Percentiles rank a stretch among this genome's conserved stretches.
These are phyloP conservation scores for Gallinago paraguaiae DNA, from an alignment of 2,113 vertebrate genomes.

Conservation along the genomic window DNA sequence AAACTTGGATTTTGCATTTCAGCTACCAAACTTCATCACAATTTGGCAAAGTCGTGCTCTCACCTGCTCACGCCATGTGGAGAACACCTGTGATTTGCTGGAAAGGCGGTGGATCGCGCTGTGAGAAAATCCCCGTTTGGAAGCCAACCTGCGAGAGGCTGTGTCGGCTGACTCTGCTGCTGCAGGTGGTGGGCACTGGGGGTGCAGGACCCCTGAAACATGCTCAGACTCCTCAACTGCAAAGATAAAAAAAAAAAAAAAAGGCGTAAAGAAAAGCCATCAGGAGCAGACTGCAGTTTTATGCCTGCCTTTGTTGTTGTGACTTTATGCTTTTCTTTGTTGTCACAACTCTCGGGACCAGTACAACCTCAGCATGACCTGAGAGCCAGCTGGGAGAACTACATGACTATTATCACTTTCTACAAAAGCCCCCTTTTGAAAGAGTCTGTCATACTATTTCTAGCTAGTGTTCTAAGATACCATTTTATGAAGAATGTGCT, in stretches of 20 bases:
- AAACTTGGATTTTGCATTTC: not conserved
- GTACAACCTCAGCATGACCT: not conserved
- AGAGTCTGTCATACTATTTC: not conserved
- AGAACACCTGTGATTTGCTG: slow-evolving; percentile 36
- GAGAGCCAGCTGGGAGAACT: not conserved
- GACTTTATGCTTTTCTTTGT: not conserved
- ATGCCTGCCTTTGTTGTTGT: not conserved
- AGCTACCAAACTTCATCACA: slow-evolving; percentile 32
- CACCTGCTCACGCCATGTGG: slow-evolving; percentile 37
- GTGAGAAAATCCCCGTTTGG: not conserved
- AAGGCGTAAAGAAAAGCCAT: not conserved
- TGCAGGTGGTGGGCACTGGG: not conserved
- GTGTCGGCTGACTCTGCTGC: not conserved
- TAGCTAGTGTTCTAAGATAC: not conserved
- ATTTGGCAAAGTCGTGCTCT: not conserved
- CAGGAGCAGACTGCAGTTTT: not conserved
- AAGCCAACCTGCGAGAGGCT: not conserved
- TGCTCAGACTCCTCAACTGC: not conserved
- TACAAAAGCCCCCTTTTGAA: not conserved
- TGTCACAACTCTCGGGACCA: not conserved
- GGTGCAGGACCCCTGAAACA: not conserved
- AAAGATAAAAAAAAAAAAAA: not conserved
- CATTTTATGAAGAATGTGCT: not conserved
- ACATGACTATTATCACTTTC: not conserved
- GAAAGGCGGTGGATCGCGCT: not conserved